These are phyloP conservation scores for Holcopasites calliopsidis DNA, from an alignment of 1,140 invertebrate species.

Conservation along the genomic window DNA sequence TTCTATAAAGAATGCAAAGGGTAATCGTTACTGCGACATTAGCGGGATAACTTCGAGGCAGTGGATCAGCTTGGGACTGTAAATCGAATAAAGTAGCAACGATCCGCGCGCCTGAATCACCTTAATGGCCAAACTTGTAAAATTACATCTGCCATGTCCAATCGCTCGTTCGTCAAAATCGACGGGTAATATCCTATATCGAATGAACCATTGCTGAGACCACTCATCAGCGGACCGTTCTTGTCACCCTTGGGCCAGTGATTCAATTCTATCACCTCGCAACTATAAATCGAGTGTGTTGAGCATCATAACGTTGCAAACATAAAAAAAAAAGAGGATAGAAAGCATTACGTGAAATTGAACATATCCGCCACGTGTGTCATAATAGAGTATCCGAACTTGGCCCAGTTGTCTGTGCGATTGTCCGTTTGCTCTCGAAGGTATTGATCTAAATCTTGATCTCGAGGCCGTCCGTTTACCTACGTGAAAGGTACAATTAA, in stretches of 20 bases:
- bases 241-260: slow-evolving; percentile 31
- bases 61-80: too few species aligned
- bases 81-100: too few species aligned
- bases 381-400: slow-evolving; percentile 48
- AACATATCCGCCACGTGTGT: slow-evolving; percentile 37
- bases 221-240: slow-evolving; percentile 23
- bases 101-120: too few species aligned
- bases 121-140: slow-evolving; percentile 39
- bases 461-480: slow-evolving; percentile 22
- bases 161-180: slow-evolving; percentile 33
- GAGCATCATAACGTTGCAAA: background rate
- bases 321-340: background rate
- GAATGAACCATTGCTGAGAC: background rate
- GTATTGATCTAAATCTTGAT: slow-evolving; percentile 43
- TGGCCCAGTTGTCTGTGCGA: slow-evolving; percentile 40
- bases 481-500: background rate
- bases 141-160: slow-evolving; percentile 15
- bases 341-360: slow-evolving; percentile 59
- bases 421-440: slow-evolving; percentile 11
- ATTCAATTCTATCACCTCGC: slow-evolving; percentile 20
- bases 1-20: slow-evolving; percentile 50
- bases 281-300: slow-evolving; percentile 1
- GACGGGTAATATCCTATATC: slow-evolving; percentile 45
- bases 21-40: too few species aligned
- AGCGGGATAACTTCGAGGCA: too few species aligned